Base-by-base conservation (phyloP, 2,888 invertebrate genomes). In the Drosophila suboccidentalis region DNA sequence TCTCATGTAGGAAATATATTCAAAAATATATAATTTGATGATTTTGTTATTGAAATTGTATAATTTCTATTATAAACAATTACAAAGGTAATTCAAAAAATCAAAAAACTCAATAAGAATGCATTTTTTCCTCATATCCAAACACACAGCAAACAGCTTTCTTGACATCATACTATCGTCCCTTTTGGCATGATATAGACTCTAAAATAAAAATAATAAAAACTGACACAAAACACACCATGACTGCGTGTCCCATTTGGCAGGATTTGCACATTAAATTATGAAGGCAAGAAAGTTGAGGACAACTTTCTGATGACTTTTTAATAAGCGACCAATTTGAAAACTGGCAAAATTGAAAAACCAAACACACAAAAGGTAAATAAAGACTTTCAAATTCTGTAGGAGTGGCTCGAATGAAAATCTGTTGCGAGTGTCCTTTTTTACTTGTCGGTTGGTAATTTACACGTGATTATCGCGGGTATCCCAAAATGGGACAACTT, bases 381-480 rank as follows among this genome's bases (percentile, higher is more conserved):
- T 51, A 49, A 47, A 34, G 39, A 13, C 22, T 22, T 4, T 29
- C 15, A 39, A 10, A 65, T 39, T 49, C 44, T 15, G 8, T 3
- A 32, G 36, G 36, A 29, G 19, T 55, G 11, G 49, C 26, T 10
- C n/a, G 1, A 3, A 5, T 11, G n/a, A 22, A 55, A 61, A 61
- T 59, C 41, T 43, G 58, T 43, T 43, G 29, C 13, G 10, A 44
- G 26, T 29, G n/a, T 11, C 41, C 41, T 44, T 44, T 26, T 22
- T 13, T 63, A 13, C 8, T 29, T 47, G 29, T 9, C 1, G 19
- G 9, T 32, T 46, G 38, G 75, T 69, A 82, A 82, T 82, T 82
- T 82, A 75, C 82, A 85, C 72, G 71, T 82, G 82, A 85, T 85
- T 85, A 85, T 85, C 82, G 66, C 79, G 29, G 64, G 39, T 41